Evolutionary conservation across 2,797 vertebrate genomes (phyloP).

Genomic region (Pantherophis vulpinus): DNA sequence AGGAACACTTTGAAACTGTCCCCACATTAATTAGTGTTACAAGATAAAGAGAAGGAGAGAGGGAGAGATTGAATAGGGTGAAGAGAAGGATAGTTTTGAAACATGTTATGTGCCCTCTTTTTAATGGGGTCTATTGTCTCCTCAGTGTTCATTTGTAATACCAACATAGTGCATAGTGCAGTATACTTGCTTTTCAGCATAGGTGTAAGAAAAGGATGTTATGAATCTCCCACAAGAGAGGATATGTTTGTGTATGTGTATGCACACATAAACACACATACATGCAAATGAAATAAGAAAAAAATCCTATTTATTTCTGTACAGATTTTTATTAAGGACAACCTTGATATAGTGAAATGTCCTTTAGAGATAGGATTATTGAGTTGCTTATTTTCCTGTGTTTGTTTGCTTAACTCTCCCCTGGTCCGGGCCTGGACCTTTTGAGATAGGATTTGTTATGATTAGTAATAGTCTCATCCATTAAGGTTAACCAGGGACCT

Average conservation of each 20-base stretch:
- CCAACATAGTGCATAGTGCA: conserved; percentile 11
- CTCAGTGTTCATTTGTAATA: not conserved
- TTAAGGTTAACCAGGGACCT: conserved; percentile 72
- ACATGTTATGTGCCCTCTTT: not conserved
- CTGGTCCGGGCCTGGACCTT: not conserved
- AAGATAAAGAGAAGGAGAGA: not conserved
- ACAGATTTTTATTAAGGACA: conserved; percentile 15
- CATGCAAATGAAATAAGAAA: not conserved
- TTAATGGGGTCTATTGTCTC: not conserved
- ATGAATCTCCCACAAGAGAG: not conserved
- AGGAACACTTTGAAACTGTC: not conserved
- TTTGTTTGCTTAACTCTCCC: too few species aligned
- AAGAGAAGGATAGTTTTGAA: not conserved
- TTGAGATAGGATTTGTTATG: conserved; percentile 33
- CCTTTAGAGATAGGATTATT: conserved; percentile 34
- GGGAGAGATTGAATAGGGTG: not conserved
- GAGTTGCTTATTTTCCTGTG: too few species aligned
- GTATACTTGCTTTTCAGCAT: conserved; percentile 7
- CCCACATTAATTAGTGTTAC: not conserved
- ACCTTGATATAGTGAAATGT: conserved; percentile 11
- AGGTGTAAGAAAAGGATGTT: conserved; percentile 20
- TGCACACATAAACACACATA: not conserved
- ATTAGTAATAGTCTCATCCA: conserved; percentile 55
- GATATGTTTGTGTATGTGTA: not conserved
- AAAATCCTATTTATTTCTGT: not conserved